These are phyloP conservation scores for Strix uralensis DNA, from an alignment of 2,113 vertebrate species.

Conservation along the genomic window DNA sequence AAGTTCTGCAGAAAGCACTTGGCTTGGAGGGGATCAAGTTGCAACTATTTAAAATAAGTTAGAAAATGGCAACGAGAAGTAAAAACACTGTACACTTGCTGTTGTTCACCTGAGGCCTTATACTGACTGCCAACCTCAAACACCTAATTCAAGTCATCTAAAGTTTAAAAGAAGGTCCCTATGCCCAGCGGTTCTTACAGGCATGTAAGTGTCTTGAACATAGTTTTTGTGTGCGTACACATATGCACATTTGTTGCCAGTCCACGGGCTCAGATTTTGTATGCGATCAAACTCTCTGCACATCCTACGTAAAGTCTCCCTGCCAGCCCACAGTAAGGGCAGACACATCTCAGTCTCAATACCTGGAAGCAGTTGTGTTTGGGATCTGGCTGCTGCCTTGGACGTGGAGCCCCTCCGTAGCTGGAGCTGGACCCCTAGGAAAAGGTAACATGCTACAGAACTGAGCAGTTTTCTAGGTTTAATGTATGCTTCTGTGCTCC, in stretches of 20 bases:
- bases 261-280: not conserved
- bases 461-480: not conserved
- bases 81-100: not conserved
- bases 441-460: not conserved
- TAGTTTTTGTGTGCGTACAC: not conserved
- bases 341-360: not conserved
- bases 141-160: not conserved
- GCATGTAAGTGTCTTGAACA: not conserved
- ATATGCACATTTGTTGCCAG: not conserved
- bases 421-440: not conserved
- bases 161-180: not conserved
- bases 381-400: no score
- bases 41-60: not conserved
- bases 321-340: not conserved
- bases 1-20: not conserved
- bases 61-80: not conserved
- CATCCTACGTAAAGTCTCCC: not conserved
- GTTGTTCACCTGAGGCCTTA: not conserved
- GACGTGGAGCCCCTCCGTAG: fast-evolving
- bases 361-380: not conserved
- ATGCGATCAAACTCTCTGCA: not conserved
- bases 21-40: not conserved
- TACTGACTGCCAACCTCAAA: not conserved
- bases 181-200: not conserved
- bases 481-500: not conserved